Conservation (phyloP, 1,140 invertebrate genomes). For the Drosophila subpulchrella region DNA sequence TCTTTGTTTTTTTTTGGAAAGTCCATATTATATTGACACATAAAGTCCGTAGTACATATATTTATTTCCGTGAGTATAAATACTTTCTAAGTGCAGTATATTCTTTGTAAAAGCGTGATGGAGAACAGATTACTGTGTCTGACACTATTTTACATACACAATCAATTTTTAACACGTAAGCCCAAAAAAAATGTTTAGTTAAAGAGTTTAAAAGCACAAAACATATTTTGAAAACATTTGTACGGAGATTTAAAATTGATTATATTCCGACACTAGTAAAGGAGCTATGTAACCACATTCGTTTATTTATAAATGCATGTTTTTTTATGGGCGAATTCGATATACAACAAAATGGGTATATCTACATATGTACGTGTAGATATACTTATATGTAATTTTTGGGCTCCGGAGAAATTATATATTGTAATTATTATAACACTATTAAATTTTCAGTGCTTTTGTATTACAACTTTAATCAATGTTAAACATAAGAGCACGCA, state of each 20-base stretch:
- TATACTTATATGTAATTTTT: not conserved
- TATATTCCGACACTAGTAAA: not conserved
- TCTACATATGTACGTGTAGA: not conserved
- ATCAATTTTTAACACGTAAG: not conserved
- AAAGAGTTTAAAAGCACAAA: not conserved
- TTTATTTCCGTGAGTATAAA: not conserved
- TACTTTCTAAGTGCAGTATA: not conserved
- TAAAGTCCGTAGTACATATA: not conserved
- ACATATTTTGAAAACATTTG: not conserved
- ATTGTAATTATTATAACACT: no score
- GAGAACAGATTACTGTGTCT: not conserved
- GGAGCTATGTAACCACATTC: conserved; percentile 1
- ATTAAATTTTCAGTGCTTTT: not conserved
- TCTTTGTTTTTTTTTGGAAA: not conserved
- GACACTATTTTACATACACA: no score
- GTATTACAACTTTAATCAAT: conserved; percentile 16
- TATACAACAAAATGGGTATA: not conserved
- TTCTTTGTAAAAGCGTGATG: not conserved
- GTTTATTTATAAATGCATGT: conserved; percentile 29
- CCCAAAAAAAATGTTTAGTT: not conserved
- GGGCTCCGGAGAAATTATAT: not conserved
- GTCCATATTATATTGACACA: conserved; percentile 32
- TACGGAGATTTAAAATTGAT: not conserved
- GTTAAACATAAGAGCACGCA: conserved; percentile 23
- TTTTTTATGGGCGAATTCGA: not conserved